phyloP scores from a whole-genome alignment of 2,888 invertebrate species.

The Anaspis maculata region DNA sequence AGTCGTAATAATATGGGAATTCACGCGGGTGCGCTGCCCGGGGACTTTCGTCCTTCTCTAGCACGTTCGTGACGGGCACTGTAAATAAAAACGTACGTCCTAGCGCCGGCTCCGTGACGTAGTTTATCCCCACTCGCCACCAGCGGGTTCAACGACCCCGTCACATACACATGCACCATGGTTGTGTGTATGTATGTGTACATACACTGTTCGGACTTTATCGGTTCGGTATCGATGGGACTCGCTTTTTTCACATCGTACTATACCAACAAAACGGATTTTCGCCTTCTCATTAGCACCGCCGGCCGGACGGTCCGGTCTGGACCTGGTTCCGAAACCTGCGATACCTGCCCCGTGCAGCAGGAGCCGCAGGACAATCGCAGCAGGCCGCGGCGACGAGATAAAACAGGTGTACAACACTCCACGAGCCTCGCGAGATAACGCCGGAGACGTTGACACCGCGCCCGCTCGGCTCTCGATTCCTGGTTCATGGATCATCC shows the following conservation, averaged over 20 bases:
- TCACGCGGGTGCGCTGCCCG: slow-evolving; percentile 18
- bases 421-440: too few relatives aligned
- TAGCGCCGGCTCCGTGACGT: slow-evolving; percentile 32
- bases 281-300: slow-evolving; percentile 11
- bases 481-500: too few relatives aligned
- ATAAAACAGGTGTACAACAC: too few relatives aligned
- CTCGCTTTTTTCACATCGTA: slow-evolving; percentile 20
- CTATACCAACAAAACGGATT: too few relatives aligned
- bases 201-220: slow-evolving; percentile 20
- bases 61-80: slow-evolving; percentile 9
- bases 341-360: too few relatives aligned
- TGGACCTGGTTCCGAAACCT: too few relatives aligned
- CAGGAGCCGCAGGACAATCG: too few relatives aligned
- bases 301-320: too few relatives aligned
- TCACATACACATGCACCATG: slow-evolving; percentile 33
- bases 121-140: slow-evolving; percentile 36
- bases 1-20: slow-evolving; percentile 36
- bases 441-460: too few relatives aligned
- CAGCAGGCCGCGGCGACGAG: too few relatives aligned
- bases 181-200: too few relatives aligned
- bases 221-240: slow-evolving; percentile 27
- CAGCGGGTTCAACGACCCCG: slow-evolving; percentile 35
- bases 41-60: slow-evolving; percentile 22
- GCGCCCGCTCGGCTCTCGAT: too few relatives aligned
- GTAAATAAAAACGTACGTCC: slow-evolving; percentile 31